Base-by-base conservation (phyloP, 2,113 vertebrate species). In the Potamarius usumacintae region DNA sequence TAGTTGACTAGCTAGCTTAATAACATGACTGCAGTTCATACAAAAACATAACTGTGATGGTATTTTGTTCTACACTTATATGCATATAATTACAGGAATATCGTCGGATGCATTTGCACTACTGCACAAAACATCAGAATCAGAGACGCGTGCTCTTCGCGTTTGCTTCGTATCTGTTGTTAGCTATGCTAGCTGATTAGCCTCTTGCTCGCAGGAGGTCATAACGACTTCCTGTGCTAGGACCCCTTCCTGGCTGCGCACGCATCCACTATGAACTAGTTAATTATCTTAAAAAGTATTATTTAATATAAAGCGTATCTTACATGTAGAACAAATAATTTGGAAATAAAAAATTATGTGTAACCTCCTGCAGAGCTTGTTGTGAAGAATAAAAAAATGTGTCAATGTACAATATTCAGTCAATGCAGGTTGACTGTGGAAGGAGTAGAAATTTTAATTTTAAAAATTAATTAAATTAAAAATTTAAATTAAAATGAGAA, bases 221-320 rank as follows among this genome's bases (percentile, higher is more conserved):
- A 1, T 5, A 34, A 55, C 63, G 22, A 85, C 87, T 84, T 84
- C 79, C 78, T 84, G 82, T 87, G 67, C 87, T 71, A 90, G 90
- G 92, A 91, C 92, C 90, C 79, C 10, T 25, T 62, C 10, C 78
- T 25, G 27, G 48, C 57, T 22, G 79, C 77, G 52, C 77, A 79
- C 6, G 52, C n/a, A 30, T 53, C 30, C 77, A 57, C 8, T n/a
- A 65, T 18, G 2, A 30, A 17, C n/a, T 55, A 15, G 52, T 57
- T 15, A 2, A 30, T 17, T 79, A 3, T 55, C 52, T 79, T 79
- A 57, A 55, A 22, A 50, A 30, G 2, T 14, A 9, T 18, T 58
- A 17, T 20, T 10, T 6, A 57, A 80, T 18, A 34, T 15, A 20
- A 80, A 57, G 15, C 1, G 7, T 18, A 4, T 57, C 0, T 79